Percentiles rank a stretch among this genome's conserved stretches.
Conservation (phyloP, 2,888 invertebrate genomes). For the Melieria picta region DNA sequence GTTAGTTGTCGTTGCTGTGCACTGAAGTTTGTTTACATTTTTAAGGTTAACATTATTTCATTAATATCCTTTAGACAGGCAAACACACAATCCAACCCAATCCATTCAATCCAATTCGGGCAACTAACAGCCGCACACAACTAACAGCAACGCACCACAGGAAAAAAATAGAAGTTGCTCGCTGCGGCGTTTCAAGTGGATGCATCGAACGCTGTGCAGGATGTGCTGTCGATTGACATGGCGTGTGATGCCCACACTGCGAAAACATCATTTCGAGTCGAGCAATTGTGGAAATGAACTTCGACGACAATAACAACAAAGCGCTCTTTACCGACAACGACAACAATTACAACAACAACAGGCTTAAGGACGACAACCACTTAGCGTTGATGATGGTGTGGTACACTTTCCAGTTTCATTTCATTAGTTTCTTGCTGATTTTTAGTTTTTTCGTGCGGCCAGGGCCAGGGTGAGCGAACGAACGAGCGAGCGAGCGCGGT, state of each 20-base stretch:
- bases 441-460: not conserved
- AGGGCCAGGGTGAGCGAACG: too few relatives aligned
- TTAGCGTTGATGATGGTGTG: conserved; percentile 18
- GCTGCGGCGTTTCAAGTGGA: not conserved
- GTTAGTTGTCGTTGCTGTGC: not conserved
- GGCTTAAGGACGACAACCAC: conserved; percentile 12
- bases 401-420: not conserved
- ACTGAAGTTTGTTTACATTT: conserved; percentile 46
- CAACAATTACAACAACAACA: too few relatives aligned
- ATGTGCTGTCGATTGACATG: not conserved
- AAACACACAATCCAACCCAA: not conserved
- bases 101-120: conserved; percentile 6
- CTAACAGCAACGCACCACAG: conserved; percentile 3
- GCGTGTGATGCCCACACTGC: conserved; percentile 25
- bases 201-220: not conserved
- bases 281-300: conserved; percentile 12
- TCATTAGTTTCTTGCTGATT: not conserved
- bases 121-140: conserved; percentile 13
- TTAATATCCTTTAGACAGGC: conserved; percentile 44
- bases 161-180: conserved; percentile 26
- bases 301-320: conserved; percentile 9
- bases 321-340: not conserved
- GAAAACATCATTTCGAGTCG: conserved; percentile 20
- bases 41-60: conserved; percentile 50
- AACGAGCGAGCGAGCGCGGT: not conserved